Base-by-base conservation (phyloP, 1,140 invertebrate genomes). In the Lucilia sericata region DNA sequence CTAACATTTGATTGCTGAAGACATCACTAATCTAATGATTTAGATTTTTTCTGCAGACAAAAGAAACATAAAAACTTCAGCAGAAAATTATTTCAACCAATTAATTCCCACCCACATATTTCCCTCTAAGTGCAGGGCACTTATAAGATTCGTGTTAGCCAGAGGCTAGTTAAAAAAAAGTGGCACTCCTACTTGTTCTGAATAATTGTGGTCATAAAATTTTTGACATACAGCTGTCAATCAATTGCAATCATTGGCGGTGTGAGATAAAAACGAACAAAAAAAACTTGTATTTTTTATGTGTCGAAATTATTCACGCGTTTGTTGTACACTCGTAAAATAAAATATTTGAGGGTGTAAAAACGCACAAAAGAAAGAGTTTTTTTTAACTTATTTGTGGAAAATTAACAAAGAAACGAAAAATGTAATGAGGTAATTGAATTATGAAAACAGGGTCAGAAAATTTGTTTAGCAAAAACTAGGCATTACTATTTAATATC, bases 141-240 rank as follows among this genome's bases (percentile, higher is more conserved):
- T n/a, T 60, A 30, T n/a, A 60, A 17, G n/a, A 60, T 60, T 60
- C 55, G 55, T 60, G 14, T n/a, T 60, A 60, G 5, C 42, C 42
- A 42, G 14, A 60, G 55, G 55, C n/a, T 7, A n/a, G 55, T 17
- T 14, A 60, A 60, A 30, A 30, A 30, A 30, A 30, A 30, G 25
- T 30, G 25, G 25, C 25, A 30, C 25, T 30, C 25, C 25, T 3
- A 30, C 25, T 30, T 30, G 25, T 30, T 30, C 25, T 30, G 25
- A 30, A 60, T 60, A 60, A 60, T 60, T 60, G 55, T 60, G 55
- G 55, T n/a, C 55, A 60, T 60, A 60, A 70, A 70, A 70, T 10
- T 70, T 70, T 8, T 70, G 19, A 70, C 65, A n/a, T 25, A 70
- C 65, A 70, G 65, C 65, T 70, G 65, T 70, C 65, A 70, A 70